phyloP scores from a whole-genome alignment of 2,797 vertebrate species.

The Tapera naevia region DNA sequence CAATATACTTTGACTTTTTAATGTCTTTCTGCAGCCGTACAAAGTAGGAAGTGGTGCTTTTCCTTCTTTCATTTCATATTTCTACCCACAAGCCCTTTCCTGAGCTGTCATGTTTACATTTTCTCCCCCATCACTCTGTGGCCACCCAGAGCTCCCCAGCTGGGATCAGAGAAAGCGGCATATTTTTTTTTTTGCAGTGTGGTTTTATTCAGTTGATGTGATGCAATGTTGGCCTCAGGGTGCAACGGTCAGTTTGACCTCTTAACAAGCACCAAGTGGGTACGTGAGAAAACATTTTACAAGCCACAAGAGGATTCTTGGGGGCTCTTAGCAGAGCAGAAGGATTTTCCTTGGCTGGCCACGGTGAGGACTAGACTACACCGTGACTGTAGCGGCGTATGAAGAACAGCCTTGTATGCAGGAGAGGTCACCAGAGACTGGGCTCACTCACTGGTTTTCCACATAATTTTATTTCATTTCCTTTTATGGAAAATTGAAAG shows the following conservation, averaged over 20 bases:
- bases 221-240: background rate
- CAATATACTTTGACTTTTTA: background rate
- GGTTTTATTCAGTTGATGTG: background rate
- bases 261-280: background rate
- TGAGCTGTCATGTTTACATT: background rate
- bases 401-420: background rate
- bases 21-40: background rate
- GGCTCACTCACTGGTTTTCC: conserved; percentile 12
- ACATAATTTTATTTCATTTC: background rate
- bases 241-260: background rate
- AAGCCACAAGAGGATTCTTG: background rate
- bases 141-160: background rate
- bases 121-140: background rate
- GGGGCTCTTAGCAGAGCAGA: background rate
- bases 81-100: background rate
- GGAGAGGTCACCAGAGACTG: background rate
- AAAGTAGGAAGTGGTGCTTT: background rate
- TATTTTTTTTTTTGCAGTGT: rapidly evolving
- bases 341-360: conserved; percentile 21
- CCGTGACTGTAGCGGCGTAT: background rate
- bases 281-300: background rate
- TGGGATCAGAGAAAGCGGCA: background rate
- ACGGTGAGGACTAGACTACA: background rate
- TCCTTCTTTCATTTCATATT: background rate
- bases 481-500: background rate